A percentile compares a stretch with the other conserved stretches of the same genome.
phyloP scores from a whole-genome alignment of 2,113 vertebrate species.

The Leuciscus idus region DNA sequence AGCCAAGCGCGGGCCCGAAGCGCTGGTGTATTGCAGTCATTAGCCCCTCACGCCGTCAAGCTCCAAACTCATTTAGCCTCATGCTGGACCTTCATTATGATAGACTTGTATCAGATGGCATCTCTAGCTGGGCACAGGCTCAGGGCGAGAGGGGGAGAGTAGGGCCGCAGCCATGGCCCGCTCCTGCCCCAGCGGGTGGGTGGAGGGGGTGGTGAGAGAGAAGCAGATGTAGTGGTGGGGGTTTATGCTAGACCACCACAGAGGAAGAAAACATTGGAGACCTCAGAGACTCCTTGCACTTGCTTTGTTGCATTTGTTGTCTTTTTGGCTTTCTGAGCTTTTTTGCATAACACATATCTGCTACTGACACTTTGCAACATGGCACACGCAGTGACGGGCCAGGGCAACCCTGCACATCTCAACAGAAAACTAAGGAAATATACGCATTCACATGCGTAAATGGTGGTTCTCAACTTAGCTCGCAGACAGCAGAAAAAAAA shows the following conservation, averaged over 20 bases:
- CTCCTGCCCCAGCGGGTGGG: conserved; percentile 81
- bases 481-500: too few species aligned
- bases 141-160: conserved; percentile 77
- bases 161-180: conserved; percentile 73
- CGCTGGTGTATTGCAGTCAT: conserved; percentile 89
- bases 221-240: conserved; percentile 87
- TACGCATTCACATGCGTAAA: conserved; percentile 7
- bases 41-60: conserved; percentile 94
- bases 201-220: conserved; percentile 64
- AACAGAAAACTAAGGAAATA: neutral
- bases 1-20: conserved; percentile 81
- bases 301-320: conserved; percentile 48
- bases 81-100: conserved; percentile 99
- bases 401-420: neutral
- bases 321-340: conserved; percentile 41
- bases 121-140: conserved; percentile 83
- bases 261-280: conserved; percentile 59
- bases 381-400: neutral
- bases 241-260: conserved; percentile 79
- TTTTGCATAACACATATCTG: conserved; percentile 32
- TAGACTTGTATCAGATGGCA: conserved; percentile 97
- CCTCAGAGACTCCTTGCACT: conserved; percentile 66
- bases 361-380: neutral
- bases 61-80: conserved; percentile 98
- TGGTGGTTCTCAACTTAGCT: neutral